Evolutionary conservation across 2,113 vertebrate species (phyloP).

Genomic region (Cariama cristata): DNA sequence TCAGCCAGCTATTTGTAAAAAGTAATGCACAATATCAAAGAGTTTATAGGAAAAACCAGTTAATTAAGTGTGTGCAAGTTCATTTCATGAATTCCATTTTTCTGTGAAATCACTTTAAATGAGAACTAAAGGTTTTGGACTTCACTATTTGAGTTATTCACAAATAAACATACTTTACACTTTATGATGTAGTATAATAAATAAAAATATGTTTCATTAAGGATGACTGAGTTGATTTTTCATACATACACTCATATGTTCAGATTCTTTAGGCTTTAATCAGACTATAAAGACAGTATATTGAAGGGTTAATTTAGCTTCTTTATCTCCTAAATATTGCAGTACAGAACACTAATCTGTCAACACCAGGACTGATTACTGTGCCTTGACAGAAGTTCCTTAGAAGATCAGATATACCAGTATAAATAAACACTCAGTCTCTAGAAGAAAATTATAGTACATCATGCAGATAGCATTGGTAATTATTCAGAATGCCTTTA

Average conservation of each 20-base stretch:
- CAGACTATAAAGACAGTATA: background rate
- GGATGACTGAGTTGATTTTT: background rate
- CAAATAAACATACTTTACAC: background rate
- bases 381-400: background rate
- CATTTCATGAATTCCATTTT: background rate
- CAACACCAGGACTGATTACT: background rate
- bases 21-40: background rate
- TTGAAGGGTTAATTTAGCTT: background rate
- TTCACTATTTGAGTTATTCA: background rate
- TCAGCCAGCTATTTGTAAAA: background rate
- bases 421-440: slow-evolving; percentile 24
- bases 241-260: background rate
- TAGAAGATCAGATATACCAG: background rate
- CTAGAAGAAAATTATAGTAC: slow-evolving; percentile 44
- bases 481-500: slow-evolving; percentile 52
- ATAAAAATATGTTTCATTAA: background rate
- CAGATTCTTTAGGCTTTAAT: background rate
- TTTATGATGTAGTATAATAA: background rate
- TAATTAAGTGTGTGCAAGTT: background rate
- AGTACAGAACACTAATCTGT: background rate
- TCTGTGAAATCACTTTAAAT: background rate
- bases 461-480: slow-evolving; percentile 2
- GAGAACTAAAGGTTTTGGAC: background rate
- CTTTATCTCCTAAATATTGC: background rate
- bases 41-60: background rate